phyloP scores from a whole-genome alignment of 2,797 vertebrate genomes.

The Propithecus deckenii region DNA sequence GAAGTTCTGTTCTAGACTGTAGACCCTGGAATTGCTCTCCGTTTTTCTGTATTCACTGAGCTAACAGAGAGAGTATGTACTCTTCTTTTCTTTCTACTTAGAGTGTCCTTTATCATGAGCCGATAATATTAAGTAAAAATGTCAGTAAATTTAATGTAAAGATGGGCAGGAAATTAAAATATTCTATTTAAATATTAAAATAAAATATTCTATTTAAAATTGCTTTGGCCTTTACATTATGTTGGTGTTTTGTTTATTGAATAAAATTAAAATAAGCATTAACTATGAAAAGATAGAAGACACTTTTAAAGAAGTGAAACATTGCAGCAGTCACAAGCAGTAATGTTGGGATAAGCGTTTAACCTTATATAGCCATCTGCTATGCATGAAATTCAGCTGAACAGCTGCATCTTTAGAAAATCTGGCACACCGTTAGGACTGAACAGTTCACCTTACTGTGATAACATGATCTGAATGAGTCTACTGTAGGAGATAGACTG shows the following conservation, averaged over 20 bases:
- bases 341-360: background rate
- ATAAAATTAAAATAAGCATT: slow-evolving; percentile 27
- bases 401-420: slow-evolving; percentile 76
- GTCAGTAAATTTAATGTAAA: slow-evolving; percentile 25
- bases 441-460: background rate
- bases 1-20: background rate
- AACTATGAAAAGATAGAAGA: background rate
- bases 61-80: background rate
- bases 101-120: background rate
- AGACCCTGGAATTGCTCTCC: background rate
- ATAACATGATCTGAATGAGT: background rate
- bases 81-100: background rate
- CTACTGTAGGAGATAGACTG: background rate
- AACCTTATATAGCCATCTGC: background rate
- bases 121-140: background rate
- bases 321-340: rapidly evolving
- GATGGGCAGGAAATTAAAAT: background rate
- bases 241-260: slow-evolving; percentile 2
- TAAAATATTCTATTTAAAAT: background rate
- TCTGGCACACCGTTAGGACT: background rate
- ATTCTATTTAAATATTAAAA: background rate
- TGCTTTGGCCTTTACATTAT: slow-evolving; percentile 17
- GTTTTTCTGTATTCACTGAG: background rate
- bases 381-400: slow-evolving; percentile 82
- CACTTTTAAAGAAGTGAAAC: background rate